Evolutionary conservation across 2,113 vertebrate genomes (phyloP).

Genomic region (Murina feae): DNA sequence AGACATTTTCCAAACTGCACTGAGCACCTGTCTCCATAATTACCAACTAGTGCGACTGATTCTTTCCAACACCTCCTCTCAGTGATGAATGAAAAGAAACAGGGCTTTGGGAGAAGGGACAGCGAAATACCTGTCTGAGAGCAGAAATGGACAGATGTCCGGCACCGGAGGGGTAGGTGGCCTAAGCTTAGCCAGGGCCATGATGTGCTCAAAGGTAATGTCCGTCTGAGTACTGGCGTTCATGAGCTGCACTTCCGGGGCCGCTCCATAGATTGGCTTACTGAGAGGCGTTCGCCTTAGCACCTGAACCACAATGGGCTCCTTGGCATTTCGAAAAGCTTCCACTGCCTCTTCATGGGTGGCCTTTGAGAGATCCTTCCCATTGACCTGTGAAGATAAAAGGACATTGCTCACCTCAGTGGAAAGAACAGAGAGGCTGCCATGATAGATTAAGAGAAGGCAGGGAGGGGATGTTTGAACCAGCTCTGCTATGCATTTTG

Average conservation of each 20-base stretch:
- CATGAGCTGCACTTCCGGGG: conserved; percentile 88
- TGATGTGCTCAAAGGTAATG: conserved; percentile 97
- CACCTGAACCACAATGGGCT: conserved; percentile 96
- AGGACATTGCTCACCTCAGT: background rate
- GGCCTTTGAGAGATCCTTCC: conserved; percentile 93
- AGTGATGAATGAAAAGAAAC: background rate
- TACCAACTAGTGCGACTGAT: background rate
- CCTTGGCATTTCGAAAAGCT: conserved; percentile 92
- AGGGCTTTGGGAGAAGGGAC: background rate
- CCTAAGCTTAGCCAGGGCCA: conserved; percentile 94
- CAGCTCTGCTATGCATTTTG: background rate
- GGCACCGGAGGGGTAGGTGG: conserved; percentile 95
- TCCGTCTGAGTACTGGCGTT: conserved; percentile 97
- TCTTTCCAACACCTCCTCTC: background rate
- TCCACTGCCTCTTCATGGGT: conserved; percentile 95
- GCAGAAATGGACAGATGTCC: conserved; percentile 95
- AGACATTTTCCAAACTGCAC: conserved; percentile 28
- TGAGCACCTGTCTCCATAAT: background rate
- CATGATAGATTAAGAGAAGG: background rate
- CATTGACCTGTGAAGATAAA: conserved; percentile 88
- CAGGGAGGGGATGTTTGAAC: background rate
- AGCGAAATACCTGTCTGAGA: conserved; percentile 92
- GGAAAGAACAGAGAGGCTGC: background rate
- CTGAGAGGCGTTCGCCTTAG: conserved; percentile 88
- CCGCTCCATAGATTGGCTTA: conserved; percentile 78